Evolutionary conservation across 1,140 invertebrate genomes (phyloP).

Genomic region (Calycopis cecrops): DNA sequence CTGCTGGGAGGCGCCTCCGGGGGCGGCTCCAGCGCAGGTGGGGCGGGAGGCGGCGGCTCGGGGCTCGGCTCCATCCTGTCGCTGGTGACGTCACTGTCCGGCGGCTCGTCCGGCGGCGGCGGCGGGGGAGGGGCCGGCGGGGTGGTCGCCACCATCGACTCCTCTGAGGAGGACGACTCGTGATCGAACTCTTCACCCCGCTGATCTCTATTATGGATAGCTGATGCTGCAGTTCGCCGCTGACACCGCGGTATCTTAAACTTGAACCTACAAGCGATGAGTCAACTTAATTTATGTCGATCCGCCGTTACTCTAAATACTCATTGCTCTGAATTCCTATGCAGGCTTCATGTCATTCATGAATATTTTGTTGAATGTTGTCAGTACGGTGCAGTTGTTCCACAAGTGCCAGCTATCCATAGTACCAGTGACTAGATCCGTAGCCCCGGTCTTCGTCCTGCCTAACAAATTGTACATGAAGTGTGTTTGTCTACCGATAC

Average conservation of each 20-base stretch:
- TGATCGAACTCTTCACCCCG: slow-evolving; percentile 25
- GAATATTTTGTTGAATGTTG: too few species aligned
- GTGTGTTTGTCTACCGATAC: neutral
- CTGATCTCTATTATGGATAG: too few species aligned
- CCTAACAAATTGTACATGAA: neutral
- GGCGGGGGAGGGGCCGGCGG: slow-evolving; percentile 34
- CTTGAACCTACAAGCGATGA: too few species aligned
- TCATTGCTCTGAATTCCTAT: too few species aligned
- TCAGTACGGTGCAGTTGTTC: too few species aligned
- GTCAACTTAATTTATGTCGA: too few species aligned
- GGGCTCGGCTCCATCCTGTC: slow-evolving; percentile 60
- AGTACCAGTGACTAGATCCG: neutral
- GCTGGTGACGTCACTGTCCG: slow-evolving; percentile 63
- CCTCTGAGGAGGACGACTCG: slow-evolving; percentile 61
- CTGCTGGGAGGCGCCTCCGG: slow-evolving; percentile 74
- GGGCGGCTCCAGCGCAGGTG: slow-evolving; percentile 42
- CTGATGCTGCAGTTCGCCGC: slow-evolving; percentile 8
- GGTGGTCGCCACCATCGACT: slow-evolving; percentile 64
- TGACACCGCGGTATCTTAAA: neutral
- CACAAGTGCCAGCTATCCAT: too few species aligned
- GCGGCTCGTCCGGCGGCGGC: slow-evolving; percentile 59
- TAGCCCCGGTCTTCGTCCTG: slow-evolving; percentile 13
- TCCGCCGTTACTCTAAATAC: too few species aligned
- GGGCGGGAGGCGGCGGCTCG: slow-evolving; percentile 47
- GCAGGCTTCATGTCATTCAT: too few species aligned